phyloP scores from a whole-genome alignment of 2,797 vertebrate genomes.

The Lerista edwardsae region DNA sequence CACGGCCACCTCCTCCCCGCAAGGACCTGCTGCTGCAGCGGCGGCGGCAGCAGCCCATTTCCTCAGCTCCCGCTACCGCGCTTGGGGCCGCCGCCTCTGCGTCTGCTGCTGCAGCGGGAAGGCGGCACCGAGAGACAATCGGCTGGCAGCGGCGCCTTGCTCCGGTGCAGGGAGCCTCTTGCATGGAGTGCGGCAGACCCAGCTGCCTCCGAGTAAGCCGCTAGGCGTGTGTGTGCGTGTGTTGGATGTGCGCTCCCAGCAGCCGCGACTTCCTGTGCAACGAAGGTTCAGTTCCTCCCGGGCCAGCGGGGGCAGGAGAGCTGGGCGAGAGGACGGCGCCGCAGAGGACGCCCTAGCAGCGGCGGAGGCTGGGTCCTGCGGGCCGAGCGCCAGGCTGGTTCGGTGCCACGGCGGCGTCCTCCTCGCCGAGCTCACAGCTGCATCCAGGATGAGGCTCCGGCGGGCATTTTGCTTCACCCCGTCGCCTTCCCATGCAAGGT shows the following conservation, averaged over 20 bases:
- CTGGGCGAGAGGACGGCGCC: neutral
- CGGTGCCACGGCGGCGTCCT: neutral
- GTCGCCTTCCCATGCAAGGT: neutral
- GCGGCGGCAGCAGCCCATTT: neutral
- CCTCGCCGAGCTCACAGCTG: neutral
- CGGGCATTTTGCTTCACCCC: neutral
- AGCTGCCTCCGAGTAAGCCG: constrained; percentile 18
- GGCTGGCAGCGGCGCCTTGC: constrained; percentile 20
- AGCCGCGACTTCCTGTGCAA: constrained; percentile 68
- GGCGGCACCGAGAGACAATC: constrained; percentile 49
- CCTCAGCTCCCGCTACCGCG: neutral
- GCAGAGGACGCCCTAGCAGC: neutral
- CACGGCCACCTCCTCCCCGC: constrained; percentile 17
- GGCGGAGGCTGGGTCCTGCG: neutral
- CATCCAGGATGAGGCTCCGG: neutral
- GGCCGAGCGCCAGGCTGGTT: neutral
- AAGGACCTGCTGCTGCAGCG: neutral
- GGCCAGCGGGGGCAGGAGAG: constrained; percentile 51
- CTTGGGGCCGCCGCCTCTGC: constrained; percentile 31
- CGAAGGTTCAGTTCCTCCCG: constrained; percentile 61
- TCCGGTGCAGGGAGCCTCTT: constrained; percentile 18
- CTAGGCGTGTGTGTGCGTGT: neutral
- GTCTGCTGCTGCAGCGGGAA: constrained; percentile 39
- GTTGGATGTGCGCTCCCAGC: constrained; percentile 29
- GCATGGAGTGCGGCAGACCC: constrained; percentile 47